Evolutionary conservation across 2,888 invertebrate genomes (phyloP).

Genomic region (Yponomeuta cagnagella): DNA sequence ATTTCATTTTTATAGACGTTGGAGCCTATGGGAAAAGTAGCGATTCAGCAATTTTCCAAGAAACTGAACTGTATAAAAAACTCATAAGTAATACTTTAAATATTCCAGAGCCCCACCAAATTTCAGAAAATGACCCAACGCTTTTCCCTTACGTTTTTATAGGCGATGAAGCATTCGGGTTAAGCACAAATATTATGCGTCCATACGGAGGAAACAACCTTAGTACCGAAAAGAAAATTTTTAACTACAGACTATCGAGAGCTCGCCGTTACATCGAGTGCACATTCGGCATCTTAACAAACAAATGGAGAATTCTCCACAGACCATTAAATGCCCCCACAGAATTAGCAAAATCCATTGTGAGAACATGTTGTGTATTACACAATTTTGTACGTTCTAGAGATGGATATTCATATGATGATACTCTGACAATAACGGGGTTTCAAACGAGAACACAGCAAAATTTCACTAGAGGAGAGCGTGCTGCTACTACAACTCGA

Average conservation of each 20-base stretch:
- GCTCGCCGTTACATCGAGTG: constrained; percentile 28
- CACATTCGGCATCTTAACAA: constrained; percentile 24
- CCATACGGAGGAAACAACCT: too few species aligned
- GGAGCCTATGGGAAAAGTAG: constrained; percentile 25
- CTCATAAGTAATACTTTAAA: constrained; percentile 19
- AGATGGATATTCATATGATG: constrained; percentile 18
- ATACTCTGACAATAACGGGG: constrained; percentile 19
- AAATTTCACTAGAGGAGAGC: constrained; percentile 18
- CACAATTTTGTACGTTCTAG: constrained; percentile 12
- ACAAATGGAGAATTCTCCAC: constrained; percentile 20
- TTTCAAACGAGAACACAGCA: constrained; percentile 19
- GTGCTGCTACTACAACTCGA: constrained; percentile 18
- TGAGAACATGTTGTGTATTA: constrained; percentile 19
- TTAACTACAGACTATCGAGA: constrained; percentile 27
- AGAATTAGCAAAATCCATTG: constrained; percentile 19
- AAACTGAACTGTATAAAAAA: constrained; percentile 19
- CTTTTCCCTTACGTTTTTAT: constrained; percentile 15
- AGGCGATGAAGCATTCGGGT: too few species aligned
- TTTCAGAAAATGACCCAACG: constrained; percentile 21
- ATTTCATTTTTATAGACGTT: constrained; percentile 26
- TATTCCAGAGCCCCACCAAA: constrained; percentile 21
- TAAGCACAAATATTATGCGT: too few species aligned
- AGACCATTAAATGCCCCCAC: constrained; percentile 17
- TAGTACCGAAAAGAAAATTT: constrained; percentile 15
- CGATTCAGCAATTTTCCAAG: constrained; percentile 21